These are phyloP conservation scores for Drosophila niveifrons DNA, from an alignment of 2,888 invertebrate species.

Conservation along the genomic window DNA sequence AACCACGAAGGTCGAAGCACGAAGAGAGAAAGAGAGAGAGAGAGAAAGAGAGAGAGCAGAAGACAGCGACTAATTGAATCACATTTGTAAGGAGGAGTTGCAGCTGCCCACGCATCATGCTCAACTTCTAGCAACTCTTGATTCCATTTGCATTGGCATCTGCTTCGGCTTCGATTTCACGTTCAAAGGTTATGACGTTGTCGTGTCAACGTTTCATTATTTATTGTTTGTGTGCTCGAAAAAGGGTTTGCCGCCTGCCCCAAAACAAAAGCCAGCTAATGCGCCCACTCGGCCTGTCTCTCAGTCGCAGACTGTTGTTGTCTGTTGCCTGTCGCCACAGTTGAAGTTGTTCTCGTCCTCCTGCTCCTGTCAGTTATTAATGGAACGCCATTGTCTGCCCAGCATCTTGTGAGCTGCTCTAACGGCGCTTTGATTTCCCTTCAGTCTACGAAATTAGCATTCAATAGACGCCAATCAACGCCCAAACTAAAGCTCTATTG, in stretches of 20 bases:
- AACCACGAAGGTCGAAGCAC: conserved; percentile 19
- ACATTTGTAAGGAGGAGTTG: conserved; percentile 39
- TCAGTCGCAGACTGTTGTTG: conserved; percentile 12
- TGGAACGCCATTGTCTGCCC: conserved; percentile 72
- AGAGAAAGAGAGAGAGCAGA: neutral
- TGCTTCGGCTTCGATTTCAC: conserved; percentile 67
- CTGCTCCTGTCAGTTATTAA: conserved; percentile 78
- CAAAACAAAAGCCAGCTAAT: conserved; percentile 74
- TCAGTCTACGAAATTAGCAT: conserved; percentile 79
- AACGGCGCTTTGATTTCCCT: conserved; percentile 73
- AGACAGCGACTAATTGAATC: conserved; percentile 64
- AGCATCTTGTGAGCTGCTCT: conserved; percentile 45
- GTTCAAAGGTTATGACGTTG: conserved; percentile 85
- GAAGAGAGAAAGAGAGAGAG: neutral
- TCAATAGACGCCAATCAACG: conserved; percentile 81
- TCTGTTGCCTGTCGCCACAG: conserved; percentile 25
- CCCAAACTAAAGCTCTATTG: conserved; percentile 47
- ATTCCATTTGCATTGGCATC: conserved; percentile 37
- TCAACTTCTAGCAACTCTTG: conserved; percentile 4
- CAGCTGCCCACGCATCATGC: conserved; percentile 25
- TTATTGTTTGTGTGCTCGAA: conserved; percentile 76
- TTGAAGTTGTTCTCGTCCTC: conserved; percentile 12
- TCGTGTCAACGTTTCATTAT: conserved; percentile 84
- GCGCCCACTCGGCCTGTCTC: conserved; percentile 66
- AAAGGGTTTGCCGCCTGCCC: conserved; percentile 78